Conservation (phyloP, 2,113 vertebrate species). For the Chrysemys picta region DNA sequence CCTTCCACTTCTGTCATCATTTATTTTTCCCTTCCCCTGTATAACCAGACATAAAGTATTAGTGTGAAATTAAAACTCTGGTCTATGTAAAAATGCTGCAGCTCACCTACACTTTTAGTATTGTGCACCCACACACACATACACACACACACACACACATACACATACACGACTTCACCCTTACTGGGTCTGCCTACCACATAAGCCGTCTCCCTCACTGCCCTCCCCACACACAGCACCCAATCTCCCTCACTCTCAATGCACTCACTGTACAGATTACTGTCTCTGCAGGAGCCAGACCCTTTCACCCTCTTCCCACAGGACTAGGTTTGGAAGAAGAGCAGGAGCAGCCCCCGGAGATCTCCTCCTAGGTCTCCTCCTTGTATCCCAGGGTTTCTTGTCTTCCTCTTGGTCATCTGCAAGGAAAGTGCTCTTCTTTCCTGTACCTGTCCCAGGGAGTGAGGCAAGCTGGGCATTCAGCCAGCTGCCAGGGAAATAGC, state of each 20-base stretch:
- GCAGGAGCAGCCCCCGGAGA: neutral
- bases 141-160: rapidly evolving
- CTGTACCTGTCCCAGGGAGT: neutral
- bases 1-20: neutral
- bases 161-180: rapidly evolving
- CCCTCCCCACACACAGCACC: neutral
- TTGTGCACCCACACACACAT: neutral
- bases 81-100: neutral
- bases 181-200: neutral
- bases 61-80: constrained; percentile 7
- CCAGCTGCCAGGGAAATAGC: neutral
- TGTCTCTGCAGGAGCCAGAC: neutral
- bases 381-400: neutral
- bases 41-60: neutral
- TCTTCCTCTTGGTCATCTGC: neutral
- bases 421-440: neutral
- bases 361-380: neutral
- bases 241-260: neutral
- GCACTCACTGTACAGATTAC: neutral
- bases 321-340: neutral
- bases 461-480: neutral
- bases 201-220: rapidly evolving
- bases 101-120: neutral
- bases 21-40: neutral
- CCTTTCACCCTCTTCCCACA: neutral